Evolutionary conservation across 2,113 vertebrate species (phyloP).

Genomic region (Rattus rattus): DNA sequence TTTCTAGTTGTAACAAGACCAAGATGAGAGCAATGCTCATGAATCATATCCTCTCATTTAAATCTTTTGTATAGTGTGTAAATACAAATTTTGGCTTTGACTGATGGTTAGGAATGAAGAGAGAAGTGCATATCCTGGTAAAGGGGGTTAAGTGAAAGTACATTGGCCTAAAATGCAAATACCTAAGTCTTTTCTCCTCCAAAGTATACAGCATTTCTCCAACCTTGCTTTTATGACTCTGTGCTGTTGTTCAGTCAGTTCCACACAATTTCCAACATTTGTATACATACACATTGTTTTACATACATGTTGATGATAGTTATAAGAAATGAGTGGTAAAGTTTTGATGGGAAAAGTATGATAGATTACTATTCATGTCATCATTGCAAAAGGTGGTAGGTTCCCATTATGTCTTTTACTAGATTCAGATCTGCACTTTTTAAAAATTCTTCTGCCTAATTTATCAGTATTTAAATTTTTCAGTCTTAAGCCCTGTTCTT

Average conservation of each 20-base stretch:
- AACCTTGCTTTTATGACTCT: neutral
- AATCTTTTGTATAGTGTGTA: neutral
- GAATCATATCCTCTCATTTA: neutral
- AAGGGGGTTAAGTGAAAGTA: neutral
- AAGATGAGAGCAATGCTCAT: constrained; percentile 9
- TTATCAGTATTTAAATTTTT: constrained; percentile 13
- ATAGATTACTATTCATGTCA: neutral
- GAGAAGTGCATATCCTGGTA: neutral
- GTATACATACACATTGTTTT: neutral
- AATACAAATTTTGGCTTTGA: neutral
- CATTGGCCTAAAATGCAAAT: neutral
- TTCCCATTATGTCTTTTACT: neutral
- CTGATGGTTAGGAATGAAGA: constrained; percentile 35
- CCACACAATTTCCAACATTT: neutral
- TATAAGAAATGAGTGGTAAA: neutral
- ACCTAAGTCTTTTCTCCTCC: neutral
- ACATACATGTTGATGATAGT: neutral
- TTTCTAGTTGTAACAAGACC: neutral
- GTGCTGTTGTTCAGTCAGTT: neutral
- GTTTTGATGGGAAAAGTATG: neutral
- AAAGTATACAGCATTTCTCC: neutral
- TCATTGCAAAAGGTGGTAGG: neutral
- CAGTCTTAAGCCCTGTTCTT: neutral
- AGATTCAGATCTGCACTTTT: neutral
- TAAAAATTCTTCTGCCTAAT: neutral